Percentiles rank a stretch among this genome's conserved stretches.
Evolutionary conservation across 2,113 vertebrate species (phyloP).

Genomic region (Hippolais icterina): DNA sequence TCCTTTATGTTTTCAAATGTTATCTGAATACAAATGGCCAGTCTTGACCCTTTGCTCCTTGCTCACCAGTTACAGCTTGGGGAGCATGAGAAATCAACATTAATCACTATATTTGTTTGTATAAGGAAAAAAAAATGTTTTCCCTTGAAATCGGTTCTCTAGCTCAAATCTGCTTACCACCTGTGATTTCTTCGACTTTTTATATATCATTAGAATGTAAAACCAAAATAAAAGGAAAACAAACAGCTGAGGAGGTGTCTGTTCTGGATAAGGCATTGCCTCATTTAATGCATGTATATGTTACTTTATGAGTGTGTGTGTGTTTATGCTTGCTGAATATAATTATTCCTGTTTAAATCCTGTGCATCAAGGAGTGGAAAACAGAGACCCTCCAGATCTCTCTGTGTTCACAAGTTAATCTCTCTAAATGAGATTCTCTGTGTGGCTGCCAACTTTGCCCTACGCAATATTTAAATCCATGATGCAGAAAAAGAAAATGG

Average conservation of each 20-base stretch:
- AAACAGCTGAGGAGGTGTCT: conserved; percentile 29
- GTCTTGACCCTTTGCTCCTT: background rate
- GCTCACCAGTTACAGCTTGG: background rate
- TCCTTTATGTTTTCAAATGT: background rate
- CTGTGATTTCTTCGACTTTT: conserved; percentile 45
- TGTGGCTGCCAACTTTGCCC: conserved; percentile 20
- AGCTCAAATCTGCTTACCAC: conserved; percentile 10
- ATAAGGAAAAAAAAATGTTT: conserved; percentile 19
- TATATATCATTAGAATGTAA: conserved; percentile 44
- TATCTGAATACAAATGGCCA: background rate
- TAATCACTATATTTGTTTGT: conserved; percentile 6
- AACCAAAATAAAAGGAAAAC: conserved; percentile 56
- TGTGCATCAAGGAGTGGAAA: background rate
- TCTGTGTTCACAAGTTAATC: conserved; percentile 46
- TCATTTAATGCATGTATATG: background rate
- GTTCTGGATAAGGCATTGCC: conserved; percentile 14
- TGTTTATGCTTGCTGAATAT: background rate
- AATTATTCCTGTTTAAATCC: conserved; percentile 22
- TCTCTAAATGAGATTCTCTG: conserved; percentile 52
- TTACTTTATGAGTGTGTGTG: background rate
- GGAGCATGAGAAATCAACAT: background rate
- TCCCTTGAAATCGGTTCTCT: conserved; percentile 1
- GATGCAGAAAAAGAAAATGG: conserved; percentile 9
- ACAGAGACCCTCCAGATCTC: background rate
- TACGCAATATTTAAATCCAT: conserved; percentile 20